These are phyloP conservation scores for Amphiura filiformis DNA, from an alignment of 35 echinoderm and acorn worm genomes.

Conservation along the genomic window DNA sequence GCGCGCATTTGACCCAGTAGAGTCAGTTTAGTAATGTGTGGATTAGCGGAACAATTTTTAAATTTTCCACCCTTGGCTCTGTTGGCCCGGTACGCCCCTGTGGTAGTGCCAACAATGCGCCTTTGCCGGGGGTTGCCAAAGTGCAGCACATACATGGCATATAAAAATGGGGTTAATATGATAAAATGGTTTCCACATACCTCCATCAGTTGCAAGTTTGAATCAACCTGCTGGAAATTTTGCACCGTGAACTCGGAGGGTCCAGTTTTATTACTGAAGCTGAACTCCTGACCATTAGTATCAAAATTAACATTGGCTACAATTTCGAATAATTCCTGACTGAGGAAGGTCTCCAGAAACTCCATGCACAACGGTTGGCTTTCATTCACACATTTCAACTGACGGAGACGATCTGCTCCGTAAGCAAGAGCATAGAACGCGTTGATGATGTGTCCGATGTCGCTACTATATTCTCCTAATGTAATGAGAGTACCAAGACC, in stretches of 20 bases:
- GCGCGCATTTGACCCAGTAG: too few relatives aligned
- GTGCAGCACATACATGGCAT: too few relatives aligned
- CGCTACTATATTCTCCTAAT: not conserved
- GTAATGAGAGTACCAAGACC: not conserved
- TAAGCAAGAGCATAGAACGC: constrained; percentile 21
- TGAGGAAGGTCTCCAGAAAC: not conserved
- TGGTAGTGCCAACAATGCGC: too few relatives aligned
- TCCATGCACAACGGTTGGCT: not conserved
- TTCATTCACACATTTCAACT: not conserved
- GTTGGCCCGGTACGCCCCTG: too few relatives aligned
- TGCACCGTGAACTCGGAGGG: constrained; percentile 4
- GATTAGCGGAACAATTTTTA: too few relatives aligned
- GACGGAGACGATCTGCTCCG: not conserved
- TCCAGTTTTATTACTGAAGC: not conserved
- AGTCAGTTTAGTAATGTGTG: too few relatives aligned
- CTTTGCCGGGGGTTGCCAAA: too few relatives aligned
- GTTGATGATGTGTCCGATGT: not conserved
- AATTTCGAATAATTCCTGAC: not conserved
- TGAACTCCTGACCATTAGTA: not conserved
- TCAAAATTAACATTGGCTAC: constrained; percentile 3
- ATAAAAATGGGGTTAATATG: too few relatives aligned
- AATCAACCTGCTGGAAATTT: constrained; percentile 11
- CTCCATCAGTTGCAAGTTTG: too few relatives aligned
- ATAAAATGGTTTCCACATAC: too few relatives aligned
- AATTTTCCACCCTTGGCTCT: too few relatives aligned